These are phyloP conservation scores for Blastomussa wellsi DNA, from an alignment of 92 coral and sea anemone genomes.

Conservation along the genomic window DNA sequence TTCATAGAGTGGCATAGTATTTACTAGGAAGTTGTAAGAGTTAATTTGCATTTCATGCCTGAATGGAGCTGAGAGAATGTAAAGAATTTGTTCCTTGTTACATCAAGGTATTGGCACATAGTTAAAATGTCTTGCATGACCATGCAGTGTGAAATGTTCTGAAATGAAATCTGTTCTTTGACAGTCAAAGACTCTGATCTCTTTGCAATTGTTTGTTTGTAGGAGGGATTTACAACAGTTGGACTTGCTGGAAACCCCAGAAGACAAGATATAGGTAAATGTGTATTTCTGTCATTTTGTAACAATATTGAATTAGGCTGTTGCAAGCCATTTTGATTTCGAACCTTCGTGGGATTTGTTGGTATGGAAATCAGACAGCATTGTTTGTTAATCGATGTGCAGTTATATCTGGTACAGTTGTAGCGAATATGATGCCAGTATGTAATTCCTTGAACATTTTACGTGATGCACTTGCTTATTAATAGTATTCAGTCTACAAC, in stretches of 20 bases:
- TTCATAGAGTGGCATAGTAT: not conserved
- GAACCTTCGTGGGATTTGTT: not conserved
- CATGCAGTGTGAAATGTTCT: not conserved
- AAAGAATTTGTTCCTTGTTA: conserved; percentile 57
- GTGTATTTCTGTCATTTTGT: not conserved
- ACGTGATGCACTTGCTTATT: no score
- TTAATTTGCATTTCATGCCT: conserved; percentile 38
- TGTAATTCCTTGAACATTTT: not conserved
- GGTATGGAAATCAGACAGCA: not conserved
- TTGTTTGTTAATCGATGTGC: not conserved
- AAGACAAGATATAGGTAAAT: conserved; percentile 92
- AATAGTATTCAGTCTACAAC: no score
- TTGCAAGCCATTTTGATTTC: not conserved
- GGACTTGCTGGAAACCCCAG: conserved; percentile 73
- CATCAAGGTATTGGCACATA: conserved; percentile 16
- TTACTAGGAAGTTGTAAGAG: not conserved
- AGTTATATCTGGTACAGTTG: not conserved
- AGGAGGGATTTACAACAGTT: conserved; percentile 95
- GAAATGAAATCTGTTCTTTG: not conserved
- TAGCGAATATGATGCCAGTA: not conserved
- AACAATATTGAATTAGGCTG: not conserved
- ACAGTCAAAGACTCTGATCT: not conserved
- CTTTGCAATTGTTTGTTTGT: conserved; percentile 8
- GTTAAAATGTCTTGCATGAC: not conserved
- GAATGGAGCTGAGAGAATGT: conserved; percentile 60